Evolutionary conservation across 2,888 invertebrate genomes (phyloP).

Genomic region (Athripsodes cinereus): DNA sequence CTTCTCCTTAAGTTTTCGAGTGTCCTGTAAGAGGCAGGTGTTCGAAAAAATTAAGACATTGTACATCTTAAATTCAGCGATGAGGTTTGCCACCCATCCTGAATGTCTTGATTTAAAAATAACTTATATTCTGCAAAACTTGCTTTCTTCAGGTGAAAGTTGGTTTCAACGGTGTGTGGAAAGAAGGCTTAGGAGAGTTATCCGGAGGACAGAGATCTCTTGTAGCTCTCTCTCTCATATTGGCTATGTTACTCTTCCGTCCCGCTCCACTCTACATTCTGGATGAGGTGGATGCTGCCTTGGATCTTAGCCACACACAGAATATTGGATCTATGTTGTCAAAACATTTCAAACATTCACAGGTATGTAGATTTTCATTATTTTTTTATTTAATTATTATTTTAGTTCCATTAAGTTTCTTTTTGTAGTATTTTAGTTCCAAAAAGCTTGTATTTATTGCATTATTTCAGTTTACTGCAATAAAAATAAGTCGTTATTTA

Average conservation of each 20-base stretch:
- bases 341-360: conserved; percentile 81
- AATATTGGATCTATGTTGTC: conserved; percentile 96
- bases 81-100: too few relatives aligned
- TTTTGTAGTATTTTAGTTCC: too few relatives aligned
- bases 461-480: too few relatives aligned
- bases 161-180: conserved; percentile 90
- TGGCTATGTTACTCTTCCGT: conserved; percentile 94
- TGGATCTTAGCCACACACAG: conserved; percentile 97
- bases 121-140: not conserved
- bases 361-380: conserved; percentile 53
- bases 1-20: too few relatives aligned
- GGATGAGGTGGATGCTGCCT: conserved; percentile 97
- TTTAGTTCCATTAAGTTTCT: too few relatives aligned
- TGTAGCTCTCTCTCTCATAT: conserved; percentile 91
- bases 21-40: too few relatives aligned
- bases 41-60: too few relatives aligned
- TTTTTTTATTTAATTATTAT: too few relatives aligned
- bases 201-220: conserved; percentile 96
- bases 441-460: too few relatives aligned
- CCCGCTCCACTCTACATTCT: conserved; percentile 98
- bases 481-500: too few relatives aligned
- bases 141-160: conserved; percentile 60
- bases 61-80: too few relatives aligned
- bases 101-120: too few relatives aligned
- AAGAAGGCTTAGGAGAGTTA: conserved; percentile 90